Evolutionary conservation across 2,797 vertebrate genomes (phyloP).

Genomic region (Hippoglossus hippoglossus): DNA sequence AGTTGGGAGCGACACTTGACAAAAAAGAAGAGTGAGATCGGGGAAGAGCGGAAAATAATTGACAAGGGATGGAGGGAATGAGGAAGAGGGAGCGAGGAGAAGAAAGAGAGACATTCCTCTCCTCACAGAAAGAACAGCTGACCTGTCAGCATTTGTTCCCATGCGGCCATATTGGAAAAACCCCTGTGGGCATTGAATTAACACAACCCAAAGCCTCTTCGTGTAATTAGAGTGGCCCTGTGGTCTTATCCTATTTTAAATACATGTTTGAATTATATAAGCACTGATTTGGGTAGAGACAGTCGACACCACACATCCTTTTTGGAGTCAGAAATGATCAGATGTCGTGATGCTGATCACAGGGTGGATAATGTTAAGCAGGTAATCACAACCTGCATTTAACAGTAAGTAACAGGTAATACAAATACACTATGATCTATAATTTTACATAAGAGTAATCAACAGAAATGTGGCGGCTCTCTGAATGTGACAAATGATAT

Average conservation of each 20-base stretch:
- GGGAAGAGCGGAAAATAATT: slow-evolving; percentile 47
- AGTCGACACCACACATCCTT: background rate
- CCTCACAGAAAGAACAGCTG: slow-evolving; percentile 75
- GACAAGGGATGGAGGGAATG: slow-evolving; percentile 64
- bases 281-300: slow-evolving; percentile 8
- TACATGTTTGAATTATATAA: slow-evolving; percentile 49
- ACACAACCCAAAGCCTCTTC: slow-evolving; percentile 61
- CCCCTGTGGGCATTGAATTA: slow-evolving; percentile 67
- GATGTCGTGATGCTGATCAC: slow-evolving; percentile 19
- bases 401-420: slow-evolving; percentile 37
- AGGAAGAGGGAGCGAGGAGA: slow-evolving; percentile 48
- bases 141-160: slow-evolving; percentile 73
- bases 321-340: slow-evolving; percentile 11
- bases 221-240: slow-evolving; percentile 74
- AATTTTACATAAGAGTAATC: slow-evolving; percentile 57
- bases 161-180: slow-evolving; percentile 69
- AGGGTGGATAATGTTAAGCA: slow-evolving; percentile 15
- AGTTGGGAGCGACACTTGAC: slow-evolving; percentile 38
- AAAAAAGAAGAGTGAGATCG: slow-evolving; percentile 47
- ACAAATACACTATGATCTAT: slow-evolving; percentile 47
- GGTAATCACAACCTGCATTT: slow-evolving; percentile 17
- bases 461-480: slow-evolving; percentile 57
- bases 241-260: slow-evolving; percentile 68
- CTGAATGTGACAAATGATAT: slow-evolving; percentile 54
- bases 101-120: slow-evolving; percentile 62